Evolutionary conservation across 2,113 vertebrate species (phyloP).

Genomic region (Labeo rohita): DNA sequence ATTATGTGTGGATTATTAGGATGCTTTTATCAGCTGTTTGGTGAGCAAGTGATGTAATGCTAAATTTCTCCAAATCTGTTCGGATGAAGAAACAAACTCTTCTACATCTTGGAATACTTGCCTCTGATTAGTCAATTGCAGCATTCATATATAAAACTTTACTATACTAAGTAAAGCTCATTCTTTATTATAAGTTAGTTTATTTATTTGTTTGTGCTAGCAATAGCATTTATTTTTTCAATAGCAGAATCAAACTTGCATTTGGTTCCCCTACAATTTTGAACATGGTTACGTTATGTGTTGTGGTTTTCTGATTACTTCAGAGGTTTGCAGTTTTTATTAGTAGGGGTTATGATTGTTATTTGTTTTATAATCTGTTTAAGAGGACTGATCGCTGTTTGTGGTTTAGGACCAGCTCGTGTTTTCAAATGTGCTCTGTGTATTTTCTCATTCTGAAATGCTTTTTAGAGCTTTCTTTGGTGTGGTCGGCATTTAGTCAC

Average conservation of each 20-base stretch:
- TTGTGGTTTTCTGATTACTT: background rate
- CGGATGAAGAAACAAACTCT: too few species aligned
- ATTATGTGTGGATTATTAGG: too few species aligned
- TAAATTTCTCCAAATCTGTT: too few species aligned
- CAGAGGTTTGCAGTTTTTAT: background rate
- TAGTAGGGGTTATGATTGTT: background rate
- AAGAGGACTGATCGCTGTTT: background rate
- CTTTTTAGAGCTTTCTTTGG: background rate
- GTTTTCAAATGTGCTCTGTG: background rate
- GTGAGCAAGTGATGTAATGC: too few species aligned
- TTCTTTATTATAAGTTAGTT: background rate
- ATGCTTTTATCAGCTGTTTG: too few species aligned
- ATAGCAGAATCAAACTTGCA: background rate
- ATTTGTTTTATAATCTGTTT: background rate
- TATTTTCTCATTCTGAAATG: background rate
- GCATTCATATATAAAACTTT: too few species aligned
- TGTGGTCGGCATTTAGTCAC: constrained; percentile 10
- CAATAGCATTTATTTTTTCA: background rate
- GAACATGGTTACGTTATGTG: background rate
- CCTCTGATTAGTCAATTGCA: background rate
- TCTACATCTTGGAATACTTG: background rate
- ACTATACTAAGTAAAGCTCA: too few species aligned
- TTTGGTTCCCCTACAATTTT: background rate
- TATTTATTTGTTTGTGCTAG: background rate
- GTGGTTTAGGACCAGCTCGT: background rate